A percentile compares a stretch with the other conserved stretches of the same genome.
Conservation (phyloP, 1,140 invertebrate genomes). For the Ips typographus region DNA sequence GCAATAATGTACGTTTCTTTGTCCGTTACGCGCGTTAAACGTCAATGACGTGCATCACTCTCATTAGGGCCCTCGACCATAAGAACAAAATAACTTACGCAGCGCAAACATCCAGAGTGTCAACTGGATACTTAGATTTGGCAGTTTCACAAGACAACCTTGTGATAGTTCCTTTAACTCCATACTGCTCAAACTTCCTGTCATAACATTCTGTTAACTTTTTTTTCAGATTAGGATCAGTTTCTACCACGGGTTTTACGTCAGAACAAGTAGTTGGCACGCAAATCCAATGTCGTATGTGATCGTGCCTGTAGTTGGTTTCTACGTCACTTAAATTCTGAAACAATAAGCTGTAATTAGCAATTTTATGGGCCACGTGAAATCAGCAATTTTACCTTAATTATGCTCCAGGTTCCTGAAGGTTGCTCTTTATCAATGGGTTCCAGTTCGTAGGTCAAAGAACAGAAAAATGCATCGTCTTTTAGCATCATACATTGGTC, state of each 20-base stretch:
- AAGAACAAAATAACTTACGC: slow-evolving; percentile 8
- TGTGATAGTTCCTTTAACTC: slow-evolving; percentile 27
- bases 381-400: slow-evolving; percentile 33
- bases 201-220: slow-evolving; percentile 27
- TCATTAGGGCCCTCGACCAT: no score
- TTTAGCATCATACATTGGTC: slow-evolving; percentile 37
- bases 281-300: slow-evolving; percentile 37
- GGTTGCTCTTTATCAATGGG: slow-evolving; percentile 29
- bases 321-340: slow-evolving; percentile 15
- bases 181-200: slow-evolving; percentile 11
- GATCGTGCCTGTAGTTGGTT: slow-evolving; percentile 37
- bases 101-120: slow-evolving; percentile 21
- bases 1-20: no score
- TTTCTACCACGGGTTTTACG: background rate
- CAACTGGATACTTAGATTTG: slow-evolving; percentile 24
- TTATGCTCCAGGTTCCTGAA: slow-evolving; percentile 31
- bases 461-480: slow-evolving; percentile 35
- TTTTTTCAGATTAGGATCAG: slow-evolving; percentile 9
- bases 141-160: slow-evolving; percentile 18
- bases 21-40: no score
- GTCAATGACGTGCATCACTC: no score
- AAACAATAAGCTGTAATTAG: slow-evolving; percentile 8
- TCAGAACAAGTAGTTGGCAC: slow-evolving; percentile 34
- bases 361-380: background rate
- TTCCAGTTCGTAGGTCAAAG: slow-evolving; percentile 22